Conservation (phyloP, 2,113 vertebrate species). For the Tor tambroides region DNA sequence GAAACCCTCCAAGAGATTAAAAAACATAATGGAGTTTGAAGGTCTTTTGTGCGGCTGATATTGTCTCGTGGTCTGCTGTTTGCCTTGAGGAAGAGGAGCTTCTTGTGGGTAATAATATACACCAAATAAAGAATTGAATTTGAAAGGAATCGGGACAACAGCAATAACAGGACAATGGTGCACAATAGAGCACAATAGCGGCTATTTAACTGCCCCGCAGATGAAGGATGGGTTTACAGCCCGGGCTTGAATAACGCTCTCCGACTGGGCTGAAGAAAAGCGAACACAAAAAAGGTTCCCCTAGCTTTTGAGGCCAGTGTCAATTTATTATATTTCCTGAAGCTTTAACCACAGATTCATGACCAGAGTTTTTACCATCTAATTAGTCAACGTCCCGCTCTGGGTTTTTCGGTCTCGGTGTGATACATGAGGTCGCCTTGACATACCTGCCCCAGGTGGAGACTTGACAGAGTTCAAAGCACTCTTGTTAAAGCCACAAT, state of each 20-base stretch:
- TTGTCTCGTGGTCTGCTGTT: constrained; percentile 79
- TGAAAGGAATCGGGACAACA: constrained; percentile 82
- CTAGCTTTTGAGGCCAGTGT: constrained; percentile 73
- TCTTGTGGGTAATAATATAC: constrained; percentile 80
- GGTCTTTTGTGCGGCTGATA: constrained; percentile 78
- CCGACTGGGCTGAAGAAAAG: constrained; percentile 19
- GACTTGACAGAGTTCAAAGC: constrained; percentile 78
- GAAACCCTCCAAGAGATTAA: constrained; percentile 64
- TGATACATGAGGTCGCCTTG: constrained; percentile 76
- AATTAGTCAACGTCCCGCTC: constrained; percentile 81
- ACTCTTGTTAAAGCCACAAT: constrained; percentile 76
- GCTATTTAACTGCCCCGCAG: constrained; percentile 78
- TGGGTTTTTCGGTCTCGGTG: constrained; percentile 72
- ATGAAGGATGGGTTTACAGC: constrained; percentile 80
- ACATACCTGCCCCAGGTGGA: constrained; percentile 72
- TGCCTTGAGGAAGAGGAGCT: constrained; percentile 77
- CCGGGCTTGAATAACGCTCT: constrained; percentile 69
- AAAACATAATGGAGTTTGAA: constrained; percentile 75
- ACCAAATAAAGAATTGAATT: constrained; percentile 81
- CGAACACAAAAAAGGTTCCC: constrained; percentile 70
- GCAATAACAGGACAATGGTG: constrained; percentile 80
- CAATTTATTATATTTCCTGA: constrained; percentile 77
- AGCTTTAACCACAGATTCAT: constrained; percentile 74
- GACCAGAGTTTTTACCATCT: constrained; percentile 73
- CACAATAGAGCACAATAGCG: constrained; percentile 71